A percentile compares a stretch with the other conserved stretches of the same genome.
phyloP scores from a whole-genome alignment of 2,797 vertebrate species.

The Hippoglossus hippoglossus region DNA sequence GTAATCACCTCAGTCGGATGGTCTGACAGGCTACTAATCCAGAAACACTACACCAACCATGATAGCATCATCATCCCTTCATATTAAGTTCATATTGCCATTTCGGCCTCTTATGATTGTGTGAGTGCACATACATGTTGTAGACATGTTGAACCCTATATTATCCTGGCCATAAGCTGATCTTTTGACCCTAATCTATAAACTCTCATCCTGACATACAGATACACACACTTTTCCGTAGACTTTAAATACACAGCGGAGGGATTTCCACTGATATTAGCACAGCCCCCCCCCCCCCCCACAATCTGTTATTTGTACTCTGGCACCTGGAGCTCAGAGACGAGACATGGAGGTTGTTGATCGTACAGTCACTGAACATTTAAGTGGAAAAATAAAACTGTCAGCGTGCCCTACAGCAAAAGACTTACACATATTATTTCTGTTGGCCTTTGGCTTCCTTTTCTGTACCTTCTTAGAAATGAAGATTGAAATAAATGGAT shows the following conservation, averaged over 20 bases:
- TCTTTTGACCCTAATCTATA: constrained; percentile 68
- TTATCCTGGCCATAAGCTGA: constrained; percentile 54
- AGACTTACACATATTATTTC: not conserved
- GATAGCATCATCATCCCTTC: constrained; percentile 10
- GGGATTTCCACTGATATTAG: too few species aligned
- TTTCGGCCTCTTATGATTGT: not conserved
- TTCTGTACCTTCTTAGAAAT: not conserved
- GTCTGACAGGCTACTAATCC: constrained; percentile 21
- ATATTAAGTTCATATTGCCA: not conserved
- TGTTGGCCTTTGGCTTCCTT: not conserved
- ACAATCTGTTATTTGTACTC: too few species aligned
- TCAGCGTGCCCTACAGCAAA: too few species aligned
- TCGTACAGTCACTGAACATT: too few species aligned
- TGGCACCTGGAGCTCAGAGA: too few species aligned
- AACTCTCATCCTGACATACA: constrained; percentile 42
- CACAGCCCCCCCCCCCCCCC: too few species aligned
- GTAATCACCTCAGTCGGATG: constrained; percentile 31
- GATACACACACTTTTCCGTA: not conserved
- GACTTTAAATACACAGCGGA: too few species aligned
- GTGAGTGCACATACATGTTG: constrained; percentile 13
- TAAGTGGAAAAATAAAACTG: too few species aligned
- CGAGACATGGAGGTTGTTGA: too few species aligned
- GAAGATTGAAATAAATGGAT: too few species aligned
- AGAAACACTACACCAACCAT: constrained; percentile 3
- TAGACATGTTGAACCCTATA: constrained; percentile 34